phyloP scores from a whole-genome alignment of 2,797 vertebrate species.

The Denticeps clupeoides region DNA sequence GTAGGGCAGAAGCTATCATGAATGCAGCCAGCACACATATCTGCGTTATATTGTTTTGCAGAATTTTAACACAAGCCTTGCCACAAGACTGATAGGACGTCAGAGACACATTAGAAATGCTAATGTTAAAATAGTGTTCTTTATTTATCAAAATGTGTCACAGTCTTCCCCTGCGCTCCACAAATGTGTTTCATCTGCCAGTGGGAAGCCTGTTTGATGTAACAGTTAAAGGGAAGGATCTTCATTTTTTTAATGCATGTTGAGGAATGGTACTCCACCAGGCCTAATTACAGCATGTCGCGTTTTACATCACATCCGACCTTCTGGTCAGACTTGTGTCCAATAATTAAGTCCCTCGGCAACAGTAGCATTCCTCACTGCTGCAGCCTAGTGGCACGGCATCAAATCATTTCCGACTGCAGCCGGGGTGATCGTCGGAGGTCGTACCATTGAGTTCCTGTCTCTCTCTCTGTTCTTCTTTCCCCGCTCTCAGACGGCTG shows the following conservation, averaged over 20 bases:
- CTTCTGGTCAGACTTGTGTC: constrained; percentile 28
- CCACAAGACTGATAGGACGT: background rate
- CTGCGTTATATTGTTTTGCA: background rate
- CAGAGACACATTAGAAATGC: background rate
- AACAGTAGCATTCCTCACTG: constrained; percentile 24
- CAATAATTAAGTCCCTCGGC: constrained; percentile 46
- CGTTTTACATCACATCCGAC: constrained; percentile 29
- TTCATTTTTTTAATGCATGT: background rate
- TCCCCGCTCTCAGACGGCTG: constrained; percentile 17
- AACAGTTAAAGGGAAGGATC: background rate
- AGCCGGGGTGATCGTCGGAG: too few species aligned
- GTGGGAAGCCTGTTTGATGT: background rate
- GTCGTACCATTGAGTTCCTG: too few species aligned
- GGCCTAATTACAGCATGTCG: constrained; percentile 28
- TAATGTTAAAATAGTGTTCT: background rate
- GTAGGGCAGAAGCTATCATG: background rate
- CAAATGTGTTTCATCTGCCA: background rate
- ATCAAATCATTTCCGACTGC: too few species aligned
- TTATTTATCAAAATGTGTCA: constrained; percentile 4
- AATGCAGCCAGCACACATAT: background rate
- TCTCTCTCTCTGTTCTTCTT: too few species aligned
- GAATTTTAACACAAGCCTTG: background rate
- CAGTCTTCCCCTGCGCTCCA: background rate
- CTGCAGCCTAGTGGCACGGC: too few species aligned
- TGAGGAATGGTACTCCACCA: background rate